These are phyloP conservation scores for Parapsyche elsis DNA, from an alignment of 1,140 invertebrate genomes.

Conservation along the genomic window DNA sequence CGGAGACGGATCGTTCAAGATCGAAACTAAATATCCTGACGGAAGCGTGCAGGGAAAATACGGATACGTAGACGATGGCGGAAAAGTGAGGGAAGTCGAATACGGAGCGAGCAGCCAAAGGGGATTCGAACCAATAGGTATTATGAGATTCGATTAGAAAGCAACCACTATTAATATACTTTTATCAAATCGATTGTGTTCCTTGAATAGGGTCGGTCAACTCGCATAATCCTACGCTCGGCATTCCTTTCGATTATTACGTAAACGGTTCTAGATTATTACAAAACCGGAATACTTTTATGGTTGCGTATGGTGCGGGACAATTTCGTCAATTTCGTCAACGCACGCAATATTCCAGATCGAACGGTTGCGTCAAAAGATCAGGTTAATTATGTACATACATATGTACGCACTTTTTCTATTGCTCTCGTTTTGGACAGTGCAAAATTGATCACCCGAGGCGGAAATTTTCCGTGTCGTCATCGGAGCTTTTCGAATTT, in stretches of 20 bases:
- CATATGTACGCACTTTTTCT: no score
- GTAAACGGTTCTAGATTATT: slow-evolving; percentile 6
- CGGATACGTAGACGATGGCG: slow-evolving; percentile 83
- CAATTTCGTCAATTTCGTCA: slow-evolving; percentile 14
- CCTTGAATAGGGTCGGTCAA: background rate
- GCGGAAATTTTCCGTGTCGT: no score
- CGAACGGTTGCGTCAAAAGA: background rate
- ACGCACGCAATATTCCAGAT: background rate
- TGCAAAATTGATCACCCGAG: no score
- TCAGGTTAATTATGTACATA: no score
- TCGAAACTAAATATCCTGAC: slow-evolving; percentile 86
- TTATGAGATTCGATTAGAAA: background rate
- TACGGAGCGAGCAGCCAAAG: slow-evolving; percentile 80
- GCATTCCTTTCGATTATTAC: slow-evolving; percentile 24
- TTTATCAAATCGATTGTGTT: no score
- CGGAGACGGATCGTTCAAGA: slow-evolving; percentile 92
- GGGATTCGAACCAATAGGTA: slow-evolving; percentile 78
- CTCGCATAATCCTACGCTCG: slow-evolving; percentile 2
- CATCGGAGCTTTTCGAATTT: no score
- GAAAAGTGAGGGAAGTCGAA: slow-evolving; percentile 76
- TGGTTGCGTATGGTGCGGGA: background rate
- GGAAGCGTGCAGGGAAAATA: slow-evolving; percentile 87
- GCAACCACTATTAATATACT: no score
- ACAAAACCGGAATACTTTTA: slow-evolving; percentile 28
- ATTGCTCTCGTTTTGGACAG: no score